Conservation (phyloP, 2,888 invertebrate species). For the Ernsta delagoae region DNA sequence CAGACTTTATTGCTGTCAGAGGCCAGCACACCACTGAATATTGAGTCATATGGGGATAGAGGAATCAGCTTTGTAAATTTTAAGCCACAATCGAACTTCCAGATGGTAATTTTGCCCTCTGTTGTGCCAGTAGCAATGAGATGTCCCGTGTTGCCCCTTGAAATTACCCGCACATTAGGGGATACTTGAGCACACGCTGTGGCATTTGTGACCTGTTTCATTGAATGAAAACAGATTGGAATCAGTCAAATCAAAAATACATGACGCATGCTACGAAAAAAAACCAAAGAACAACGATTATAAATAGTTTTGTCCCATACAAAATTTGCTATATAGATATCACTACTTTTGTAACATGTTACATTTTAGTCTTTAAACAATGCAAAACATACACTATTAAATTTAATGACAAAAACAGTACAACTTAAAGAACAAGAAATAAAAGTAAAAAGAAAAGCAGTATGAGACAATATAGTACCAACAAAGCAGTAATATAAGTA, state of each 20-base stretch:
- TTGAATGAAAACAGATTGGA: not conserved
- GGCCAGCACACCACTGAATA: conserved; percentile 75
- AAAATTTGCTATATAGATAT: no score
- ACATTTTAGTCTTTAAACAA: no score
- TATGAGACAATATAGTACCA: no score
- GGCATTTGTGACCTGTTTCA: conserved; percentile 88
- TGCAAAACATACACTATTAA: no score
- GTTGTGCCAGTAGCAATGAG: conserved; percentile 84
- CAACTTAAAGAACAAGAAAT: no score
- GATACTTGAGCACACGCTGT: conserved; percentile 90
- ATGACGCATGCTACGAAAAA: not conserved
- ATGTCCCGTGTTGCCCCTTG: conserved; percentile 85
- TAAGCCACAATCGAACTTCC: conserved; percentile 92
- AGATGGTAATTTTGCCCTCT: conserved; percentile 90
- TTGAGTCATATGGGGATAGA: conserved; percentile 77
- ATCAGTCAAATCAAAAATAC: not conserved
- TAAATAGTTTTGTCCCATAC: no score
- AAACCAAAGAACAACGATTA: no score
- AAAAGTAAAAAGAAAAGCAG: no score
- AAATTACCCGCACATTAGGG: conserved; percentile 82
- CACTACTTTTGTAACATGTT: no score
- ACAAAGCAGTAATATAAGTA: no score
- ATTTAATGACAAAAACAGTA: no score
- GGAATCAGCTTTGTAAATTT: conserved; percentile 87
- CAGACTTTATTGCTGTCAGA: conserved; percentile 76